These are phyloP conservation scores for Lycaon pictus DNA, from an alignment of 2,113 vertebrate genomes.

Conservation along the genomic window DNA sequence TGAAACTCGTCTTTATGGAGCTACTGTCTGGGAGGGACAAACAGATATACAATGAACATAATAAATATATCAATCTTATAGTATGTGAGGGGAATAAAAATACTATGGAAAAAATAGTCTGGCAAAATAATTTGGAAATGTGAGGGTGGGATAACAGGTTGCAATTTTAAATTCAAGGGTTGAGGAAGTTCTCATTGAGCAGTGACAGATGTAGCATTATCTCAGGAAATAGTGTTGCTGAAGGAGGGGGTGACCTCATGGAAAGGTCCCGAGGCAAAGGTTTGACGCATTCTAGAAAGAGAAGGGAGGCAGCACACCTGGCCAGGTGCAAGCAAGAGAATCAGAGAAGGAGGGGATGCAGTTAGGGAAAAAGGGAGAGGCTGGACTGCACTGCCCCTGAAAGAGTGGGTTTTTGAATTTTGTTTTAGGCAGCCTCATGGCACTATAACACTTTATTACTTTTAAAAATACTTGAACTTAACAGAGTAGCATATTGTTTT, in stretches of 20 bases:
- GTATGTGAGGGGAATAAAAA: background rate
- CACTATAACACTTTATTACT: background rate
- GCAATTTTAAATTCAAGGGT: background rate
- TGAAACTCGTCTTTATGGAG: background rate
- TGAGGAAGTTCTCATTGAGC: background rate
- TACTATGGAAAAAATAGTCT: background rate
- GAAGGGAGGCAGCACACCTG: background rate
- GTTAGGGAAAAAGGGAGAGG: background rate
- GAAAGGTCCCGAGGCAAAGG: background rate
- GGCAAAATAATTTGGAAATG: background rate
- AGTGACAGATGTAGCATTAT: background rate
- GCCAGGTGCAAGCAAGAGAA: background rate
- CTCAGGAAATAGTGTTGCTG: background rate
- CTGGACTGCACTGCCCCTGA: background rate
- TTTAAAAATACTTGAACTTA: constrained; percentile 27
- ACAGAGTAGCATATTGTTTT: background rate
- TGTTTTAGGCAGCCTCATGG: background rate
- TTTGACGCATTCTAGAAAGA: background rate
- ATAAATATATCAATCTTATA: background rate
- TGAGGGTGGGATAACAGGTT: background rate
- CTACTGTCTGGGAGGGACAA: background rate
- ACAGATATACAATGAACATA: background rate
- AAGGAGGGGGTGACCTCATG: accelerated
- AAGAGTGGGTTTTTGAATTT: background rate
- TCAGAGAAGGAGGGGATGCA: accelerated